These are phyloP conservation scores for Schizaphis graminum DNA, from an alignment of 2,888 invertebrate genomes.

Conservation along the genomic window DNA sequence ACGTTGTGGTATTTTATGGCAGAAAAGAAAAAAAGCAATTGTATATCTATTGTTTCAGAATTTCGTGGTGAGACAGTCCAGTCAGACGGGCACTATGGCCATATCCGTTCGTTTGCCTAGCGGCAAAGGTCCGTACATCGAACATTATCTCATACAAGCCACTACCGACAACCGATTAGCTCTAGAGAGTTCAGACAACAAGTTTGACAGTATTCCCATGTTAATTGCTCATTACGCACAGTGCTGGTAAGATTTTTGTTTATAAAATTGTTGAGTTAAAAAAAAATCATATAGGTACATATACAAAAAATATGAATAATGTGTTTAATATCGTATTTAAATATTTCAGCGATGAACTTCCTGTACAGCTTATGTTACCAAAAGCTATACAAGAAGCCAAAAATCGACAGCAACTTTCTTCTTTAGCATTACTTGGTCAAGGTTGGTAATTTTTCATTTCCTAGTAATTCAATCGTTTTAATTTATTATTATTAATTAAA, in stretches of 20 bases:
- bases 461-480: no score
- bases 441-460: conserved; percentile 68
- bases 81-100: conserved; percentile 94
- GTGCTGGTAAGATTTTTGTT: conserved; percentile 79
- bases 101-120: conserved; percentile 90
- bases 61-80: conserved; percentile 94
- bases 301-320: not conserved
- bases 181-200: conserved; percentile 93
- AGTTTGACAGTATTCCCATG: conserved; percentile 92
- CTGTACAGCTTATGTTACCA: conserved; percentile 89
- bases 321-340: not conserved
- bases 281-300: not conserved
- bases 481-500: not conserved
- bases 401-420: conserved; percentile 90
- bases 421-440: conserved; percentile 90
- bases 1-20: not conserved
- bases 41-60: conserved; percentile 76
- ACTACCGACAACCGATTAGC: conserved; percentile 82
- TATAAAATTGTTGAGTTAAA: not conserved
- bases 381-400: conserved; percentile 88
- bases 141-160: conserved; percentile 95
- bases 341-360: conserved; percentile 84
- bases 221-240: conserved; percentile 94
- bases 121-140: conserved; percentile 91
- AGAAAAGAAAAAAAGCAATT: not conserved